Evolutionary conservation across 2,113 vertebrate species (phyloP), one percentile per base, ranked within the genome.

Genomic region (Holacanthus passer): DNA sequence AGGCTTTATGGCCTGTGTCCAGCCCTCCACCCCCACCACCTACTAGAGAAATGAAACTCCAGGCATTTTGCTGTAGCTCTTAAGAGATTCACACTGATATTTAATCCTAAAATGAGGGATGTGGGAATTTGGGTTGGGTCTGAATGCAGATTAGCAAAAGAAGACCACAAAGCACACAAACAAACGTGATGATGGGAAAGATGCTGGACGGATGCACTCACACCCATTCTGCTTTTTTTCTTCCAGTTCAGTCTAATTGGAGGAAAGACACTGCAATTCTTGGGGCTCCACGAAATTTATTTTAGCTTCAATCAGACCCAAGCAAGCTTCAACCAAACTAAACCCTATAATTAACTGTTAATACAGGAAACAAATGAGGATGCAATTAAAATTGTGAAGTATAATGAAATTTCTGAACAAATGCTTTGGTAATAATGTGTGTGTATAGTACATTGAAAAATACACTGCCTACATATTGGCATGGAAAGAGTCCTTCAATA

Each of bases 121-220:
- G 27, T 52, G 24, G 77, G 41, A 73, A 66, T 74, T 81, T 77
- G 76, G 73, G 52, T 78, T 73, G 64, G 82, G 83, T 89, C 91
- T 94, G 91, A 94, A 94, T 94, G 91, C 91, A 92, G 87, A 93
- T 92, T 88, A 86, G 76, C 82, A 85, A 90, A 50, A 81, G 55
- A 89, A 77, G 29, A 88, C 79, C 77, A 93, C 78, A 91, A 91
- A 91, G 86, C 86, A 92, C 79, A 93, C 81, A 91, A 87, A 93
- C 73, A 77, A 75, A 90, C 88, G 81, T 86, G 79, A 92, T 86
- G 86, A 91, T 84, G 74, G 75, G 67, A 82, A 68, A 60, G 87
- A 82, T 79, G 77, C 78, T 86, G 68, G 73, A 85, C 55, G 50
- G 77, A 85, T 81, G 77, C 81, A 80, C 43, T 86, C 65, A 80